These are phyloP conservation scores for Austrolebias charrua DNA, from an alignment of 2,797 vertebrate species.

Conservation along the genomic window DNA sequence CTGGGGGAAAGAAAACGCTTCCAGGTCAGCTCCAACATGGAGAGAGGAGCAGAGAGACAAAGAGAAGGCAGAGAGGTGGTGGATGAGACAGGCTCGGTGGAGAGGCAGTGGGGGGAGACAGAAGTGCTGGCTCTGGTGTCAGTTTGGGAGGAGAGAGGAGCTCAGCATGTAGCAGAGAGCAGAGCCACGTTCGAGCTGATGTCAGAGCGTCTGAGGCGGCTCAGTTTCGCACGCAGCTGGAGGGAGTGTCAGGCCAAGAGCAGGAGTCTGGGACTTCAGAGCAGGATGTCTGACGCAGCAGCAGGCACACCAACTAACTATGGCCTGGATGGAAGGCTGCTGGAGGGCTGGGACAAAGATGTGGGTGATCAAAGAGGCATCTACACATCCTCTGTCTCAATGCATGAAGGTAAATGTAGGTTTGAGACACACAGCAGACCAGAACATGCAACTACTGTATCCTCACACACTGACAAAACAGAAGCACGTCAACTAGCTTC, in stretches of 20 bases:
- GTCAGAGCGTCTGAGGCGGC: conserved; percentile 87
- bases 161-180: conserved; percentile 83
- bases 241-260: conserved; percentile 89
- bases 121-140: conserved; percentile 88
- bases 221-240: conserved; percentile 88
- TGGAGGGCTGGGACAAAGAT: conserved; percentile 66
- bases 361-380: conserved; percentile 56
- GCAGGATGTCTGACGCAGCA: conserved; percentile 80
- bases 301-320: conserved; percentile 79
- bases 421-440: conserved; percentile 10
- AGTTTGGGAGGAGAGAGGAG: conserved; percentile 88
- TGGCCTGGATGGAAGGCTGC: conserved; percentile 74
- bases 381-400: conserved; percentile 59
- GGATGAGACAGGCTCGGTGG: conserved; percentile 57
- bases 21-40: conserved; percentile 96
- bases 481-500: conserved; percentile 2
- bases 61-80: conserved; percentile 81
- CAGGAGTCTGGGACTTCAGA: conserved; percentile 85
- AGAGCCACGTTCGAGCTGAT: conserved; percentile 89
- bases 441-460: conserved; percentile 3
- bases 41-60: conserved; percentile 87
- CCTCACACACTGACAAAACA: not conserved
- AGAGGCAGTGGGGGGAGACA: conserved; percentile 84
- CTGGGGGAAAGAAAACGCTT: conserved; percentile 85
- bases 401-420: conserved; percentile 71